These are phyloP conservation scores for Stegodyphus dumicola DNA, from an alignment of 1,140 invertebrate species.

Conservation along the genomic window DNA sequence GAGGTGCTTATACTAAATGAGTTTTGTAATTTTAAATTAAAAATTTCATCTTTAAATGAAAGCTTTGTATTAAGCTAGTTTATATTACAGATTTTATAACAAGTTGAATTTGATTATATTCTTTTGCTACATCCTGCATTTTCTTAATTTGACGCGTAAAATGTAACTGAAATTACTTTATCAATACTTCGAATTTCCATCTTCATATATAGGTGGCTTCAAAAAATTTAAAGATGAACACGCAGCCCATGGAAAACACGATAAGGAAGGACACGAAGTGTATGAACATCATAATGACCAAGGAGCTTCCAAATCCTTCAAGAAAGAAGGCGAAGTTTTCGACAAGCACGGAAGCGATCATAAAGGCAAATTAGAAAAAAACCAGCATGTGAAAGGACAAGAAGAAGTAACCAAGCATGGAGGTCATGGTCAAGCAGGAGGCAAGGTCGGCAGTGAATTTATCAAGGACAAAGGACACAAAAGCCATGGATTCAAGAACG, in stretches of 20 bases:
- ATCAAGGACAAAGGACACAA: slow-evolving; percentile 53
- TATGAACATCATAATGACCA: slow-evolving; percentile 25
- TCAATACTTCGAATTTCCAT: too few species aligned
- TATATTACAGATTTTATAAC: too few species aligned
- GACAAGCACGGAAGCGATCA: slow-evolving; percentile 52
- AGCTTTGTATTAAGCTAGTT: too few species aligned
- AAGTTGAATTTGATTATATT: too few species aligned
- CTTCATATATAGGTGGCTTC: slow-evolving; percentile 1
- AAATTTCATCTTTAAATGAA: too few species aligned
- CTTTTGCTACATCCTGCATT: too few species aligned
- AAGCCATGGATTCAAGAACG: slow-evolving; percentile 52
- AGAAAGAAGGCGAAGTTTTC: slow-evolving; percentile 45
- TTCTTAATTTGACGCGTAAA: too few species aligned
- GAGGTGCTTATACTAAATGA: too few species aligned
- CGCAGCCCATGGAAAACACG: slow-evolving; percentile 29
- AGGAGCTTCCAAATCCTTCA: slow-evolving; percentile 23
- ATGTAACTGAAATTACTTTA: too few species aligned
- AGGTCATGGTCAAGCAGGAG: slow-evolving; percentile 1
- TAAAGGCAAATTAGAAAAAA: slow-evolving; percentile 21
- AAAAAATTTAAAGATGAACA: slow-evolving; percentile 16
- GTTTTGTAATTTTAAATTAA: too few species aligned
- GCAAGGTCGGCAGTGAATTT: slow-evolving; percentile 30
- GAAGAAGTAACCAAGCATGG: slow-evolving; percentile 6
- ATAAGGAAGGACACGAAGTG: slow-evolving; percentile 37
- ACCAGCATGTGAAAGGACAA: slow-evolving; percentile 3